A percentile compares a stretch with the other conserved stretches of the same genome.
Conservation (phyloP, 2,888 invertebrate species). For the Tetrapedia diversipes region DNA sequence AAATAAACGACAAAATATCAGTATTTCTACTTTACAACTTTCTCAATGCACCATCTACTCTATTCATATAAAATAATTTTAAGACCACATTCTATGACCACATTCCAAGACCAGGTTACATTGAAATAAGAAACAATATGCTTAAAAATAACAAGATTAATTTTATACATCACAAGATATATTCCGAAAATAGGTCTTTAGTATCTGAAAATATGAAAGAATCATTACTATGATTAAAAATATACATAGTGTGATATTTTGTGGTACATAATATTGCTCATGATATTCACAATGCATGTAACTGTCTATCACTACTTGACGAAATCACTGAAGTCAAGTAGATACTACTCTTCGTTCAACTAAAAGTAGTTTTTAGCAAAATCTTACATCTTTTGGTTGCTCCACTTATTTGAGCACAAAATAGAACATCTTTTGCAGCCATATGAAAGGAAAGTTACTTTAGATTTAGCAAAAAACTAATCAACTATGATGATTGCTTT, state of each 20-base stretch:
- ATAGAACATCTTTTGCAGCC: conserved; percentile 26
- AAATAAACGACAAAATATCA: conserved; percentile 12
- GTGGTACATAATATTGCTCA: conserved; percentile 49
- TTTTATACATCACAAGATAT: conserved; percentile 36
- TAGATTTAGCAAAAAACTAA: conserved; percentile 39
- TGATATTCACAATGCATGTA: conserved; percentile 52
- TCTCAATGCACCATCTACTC: not conserved
- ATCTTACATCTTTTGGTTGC: conserved; percentile 1
- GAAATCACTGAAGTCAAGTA: conserved; percentile 32
- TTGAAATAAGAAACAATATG: conserved; percentile 21
- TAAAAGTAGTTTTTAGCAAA: conserved; percentile 26
- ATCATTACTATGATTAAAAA: conserved; percentile 47
- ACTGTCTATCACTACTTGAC: conserved; percentile 22
- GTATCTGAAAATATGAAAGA: conserved; percentile 50
- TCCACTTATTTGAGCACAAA: conserved; percentile 21
- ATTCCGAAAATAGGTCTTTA: conserved; percentile 54
- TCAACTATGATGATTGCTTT: conserved; percentile 31
- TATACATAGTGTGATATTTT: conserved; percentile 46
- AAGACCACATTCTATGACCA: no score
- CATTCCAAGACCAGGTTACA: conserved; percentile 1
- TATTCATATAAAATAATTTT: conserved; percentile 17
- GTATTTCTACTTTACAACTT: conserved; percentile 8
- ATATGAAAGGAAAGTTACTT: conserved; percentile 22
- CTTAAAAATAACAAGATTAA: conserved; percentile 40
- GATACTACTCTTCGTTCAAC: conserved; percentile 18